These are phyloP conservation scores for Pteronura brasiliensis DNA, from an alignment of 2,113 vertebrate species.

Conservation along the genomic window DNA sequence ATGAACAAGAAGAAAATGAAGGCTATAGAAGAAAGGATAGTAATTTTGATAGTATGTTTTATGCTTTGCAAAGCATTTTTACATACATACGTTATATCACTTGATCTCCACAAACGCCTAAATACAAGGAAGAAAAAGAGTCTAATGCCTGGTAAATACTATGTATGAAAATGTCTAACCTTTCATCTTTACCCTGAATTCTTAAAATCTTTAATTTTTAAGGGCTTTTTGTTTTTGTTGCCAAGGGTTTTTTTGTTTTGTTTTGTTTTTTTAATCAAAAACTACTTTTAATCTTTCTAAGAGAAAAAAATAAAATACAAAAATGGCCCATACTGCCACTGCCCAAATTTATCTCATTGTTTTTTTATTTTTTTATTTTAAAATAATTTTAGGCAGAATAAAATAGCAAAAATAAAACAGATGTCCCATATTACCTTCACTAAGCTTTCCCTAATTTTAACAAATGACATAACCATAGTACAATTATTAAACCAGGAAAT, in stretches of 20 bases:
- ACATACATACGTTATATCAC: background rate
- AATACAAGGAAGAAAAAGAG: background rate
- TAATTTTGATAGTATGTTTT: background rate
- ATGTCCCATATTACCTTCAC: background rate
- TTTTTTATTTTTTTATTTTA: background rate
- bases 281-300: background rate
- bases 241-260: background rate
- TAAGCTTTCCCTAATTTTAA: background rate
- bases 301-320: background rate
- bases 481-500: background rate
- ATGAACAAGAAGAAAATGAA: background rate
- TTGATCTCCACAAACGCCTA: background rate
- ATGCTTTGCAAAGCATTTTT: background rate
- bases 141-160: background rate
- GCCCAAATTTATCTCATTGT: background rate
- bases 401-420: background rate
- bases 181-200: background rate
- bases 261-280: background rate
- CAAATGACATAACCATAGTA: background rate
- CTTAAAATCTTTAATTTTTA: background rate
- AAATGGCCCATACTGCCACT: background rate
- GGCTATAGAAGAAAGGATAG: background rate
- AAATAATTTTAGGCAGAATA: slow-evolving; percentile 7
- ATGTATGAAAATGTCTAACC: background rate
- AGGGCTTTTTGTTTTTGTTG: background rate